Conservation (phyloP, 1,140 invertebrate genomes). For the Plectrocnemia conspersa region DNA sequence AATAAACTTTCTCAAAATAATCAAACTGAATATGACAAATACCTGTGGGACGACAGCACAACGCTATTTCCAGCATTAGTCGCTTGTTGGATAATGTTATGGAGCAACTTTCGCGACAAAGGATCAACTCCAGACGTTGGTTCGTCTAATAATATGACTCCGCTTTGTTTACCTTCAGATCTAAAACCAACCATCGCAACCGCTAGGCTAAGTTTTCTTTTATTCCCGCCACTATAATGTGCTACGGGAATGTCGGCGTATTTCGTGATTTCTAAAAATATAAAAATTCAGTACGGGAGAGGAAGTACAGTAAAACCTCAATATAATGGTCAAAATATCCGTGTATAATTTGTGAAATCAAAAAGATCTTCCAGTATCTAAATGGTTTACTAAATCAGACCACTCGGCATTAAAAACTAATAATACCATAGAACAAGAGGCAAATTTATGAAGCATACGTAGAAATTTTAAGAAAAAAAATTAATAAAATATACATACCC, state of each 20-base stretch:
- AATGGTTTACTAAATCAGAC: no score
- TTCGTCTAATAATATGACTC: conserved; percentile 65
- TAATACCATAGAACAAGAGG: no score
- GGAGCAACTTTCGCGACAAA: conserved; percentile 54
- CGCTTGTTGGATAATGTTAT: conserved; percentile 44
- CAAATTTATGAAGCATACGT: no score
- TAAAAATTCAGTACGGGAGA: not conserved
- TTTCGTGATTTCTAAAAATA: not conserved
- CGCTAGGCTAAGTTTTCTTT: conserved; percentile 73
- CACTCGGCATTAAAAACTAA: no score
- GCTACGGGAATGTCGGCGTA: conserved; percentile 2
- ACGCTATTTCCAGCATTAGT: conserved; percentile 39
- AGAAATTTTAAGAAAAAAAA: not conserved
- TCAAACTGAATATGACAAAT: no score
- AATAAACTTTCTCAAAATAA: no score
- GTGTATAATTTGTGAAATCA: no score
- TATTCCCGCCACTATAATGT: conserved; percentile 66
- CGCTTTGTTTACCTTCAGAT: conserved; percentile 40
- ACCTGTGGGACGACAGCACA: conserved; percentile 54
- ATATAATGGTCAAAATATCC: no score
- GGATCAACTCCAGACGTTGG: conserved; percentile 70
- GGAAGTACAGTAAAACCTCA: no score
- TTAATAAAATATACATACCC: conserved; percentile 9
- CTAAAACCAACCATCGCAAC: conserved; percentile 73
- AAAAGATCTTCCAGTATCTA: no score